phyloP scores from a whole-genome alignment of 1,140 invertebrate species.

The Drosophila serrata region DNA sequence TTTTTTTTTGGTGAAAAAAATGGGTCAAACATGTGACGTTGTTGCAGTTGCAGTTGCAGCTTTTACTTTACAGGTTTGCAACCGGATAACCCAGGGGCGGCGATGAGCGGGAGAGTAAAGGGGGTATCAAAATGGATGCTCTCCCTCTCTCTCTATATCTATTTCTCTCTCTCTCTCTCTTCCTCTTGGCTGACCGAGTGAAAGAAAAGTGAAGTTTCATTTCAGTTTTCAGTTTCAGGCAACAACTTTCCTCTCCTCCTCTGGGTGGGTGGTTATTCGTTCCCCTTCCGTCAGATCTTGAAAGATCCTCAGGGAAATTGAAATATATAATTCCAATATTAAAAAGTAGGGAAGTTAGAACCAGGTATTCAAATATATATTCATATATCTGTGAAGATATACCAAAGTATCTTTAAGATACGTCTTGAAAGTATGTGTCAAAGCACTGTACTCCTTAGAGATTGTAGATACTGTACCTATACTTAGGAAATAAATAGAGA shows the following conservation, averaged over 20 bases:
- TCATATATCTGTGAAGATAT: not conserved
- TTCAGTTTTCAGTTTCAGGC: constrained; percentile 66
- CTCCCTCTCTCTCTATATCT: constrained; percentile 7
- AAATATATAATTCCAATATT: not conserved
- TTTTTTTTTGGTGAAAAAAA: constrained; percentile 45
- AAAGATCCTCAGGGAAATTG: not conserved
- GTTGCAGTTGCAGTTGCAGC: constrained; percentile 44
- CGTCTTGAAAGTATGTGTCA: no score
- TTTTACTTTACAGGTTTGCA: constrained; percentile 70
- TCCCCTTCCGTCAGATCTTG: constrained; percentile 18
- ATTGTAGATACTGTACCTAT: no score
- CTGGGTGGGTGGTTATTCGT: constrained; percentile 23
- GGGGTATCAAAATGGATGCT: constrained; percentile 19
- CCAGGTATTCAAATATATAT: no score
- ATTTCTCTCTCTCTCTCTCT: constrained; percentile 34
- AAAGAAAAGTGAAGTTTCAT: constrained; percentile 78
- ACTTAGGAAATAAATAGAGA: no score
- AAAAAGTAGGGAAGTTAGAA: not conserved
- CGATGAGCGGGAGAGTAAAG: constrained; percentile 2
- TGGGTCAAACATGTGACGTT: constrained; percentile 72
- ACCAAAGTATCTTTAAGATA: no score
- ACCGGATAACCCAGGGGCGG: constrained; percentile 42
- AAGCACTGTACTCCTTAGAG: no score
- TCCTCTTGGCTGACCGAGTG: constrained; percentile 36
- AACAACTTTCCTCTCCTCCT: constrained; percentile 44